A percentile compares a stretch with the other conserved stretches of the same genome.
phyloP scores from a whole-genome alignment of 2,888 invertebrate genomes.

The Pandemis cinnamomeana region DNA sequence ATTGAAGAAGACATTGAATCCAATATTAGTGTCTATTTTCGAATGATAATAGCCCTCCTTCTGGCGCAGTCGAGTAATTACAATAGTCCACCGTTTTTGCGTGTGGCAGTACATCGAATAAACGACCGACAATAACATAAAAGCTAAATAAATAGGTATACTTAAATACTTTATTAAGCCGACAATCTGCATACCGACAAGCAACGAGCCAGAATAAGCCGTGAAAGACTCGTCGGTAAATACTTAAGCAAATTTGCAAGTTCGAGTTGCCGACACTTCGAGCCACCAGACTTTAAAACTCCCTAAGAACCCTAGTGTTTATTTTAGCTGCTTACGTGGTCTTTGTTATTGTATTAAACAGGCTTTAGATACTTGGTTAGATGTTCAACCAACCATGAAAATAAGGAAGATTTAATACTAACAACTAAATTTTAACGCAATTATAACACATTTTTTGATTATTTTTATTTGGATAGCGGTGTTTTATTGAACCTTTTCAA shows the following conservation, averaged over 20 bases:
- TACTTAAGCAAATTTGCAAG: constrained; percentile 53
- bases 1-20: too few species aligned
- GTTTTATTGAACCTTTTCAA: too few species aligned
- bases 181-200: constrained; percentile 29
- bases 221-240: constrained; percentile 47
- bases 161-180: constrained; percentile 15
- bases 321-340: constrained; percentile 13
- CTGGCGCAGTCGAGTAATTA: too few species aligned
- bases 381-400: too few species aligned
- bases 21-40: too few species aligned
- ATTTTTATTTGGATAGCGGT: too few species aligned
- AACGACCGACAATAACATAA: neutral
- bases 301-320: constrained; percentile 21
- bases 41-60: too few species aligned
- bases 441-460: too few species aligned
- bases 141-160: neutral
- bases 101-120: neutral
- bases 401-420: too few species aligned
- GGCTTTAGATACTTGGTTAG: neutral
- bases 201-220: constrained; percentile 45
- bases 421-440: too few species aligned
- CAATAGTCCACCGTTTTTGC: too few species aligned
- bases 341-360: neutral
- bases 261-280: constrained; percentile 42
- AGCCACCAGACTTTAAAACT: constrained; percentile 36